Percentiles rank a stretch among this genome's conserved stretches.
Conservation (phyloP, 2,797 vertebrate species). For the Iguana delicatissima region DNA sequence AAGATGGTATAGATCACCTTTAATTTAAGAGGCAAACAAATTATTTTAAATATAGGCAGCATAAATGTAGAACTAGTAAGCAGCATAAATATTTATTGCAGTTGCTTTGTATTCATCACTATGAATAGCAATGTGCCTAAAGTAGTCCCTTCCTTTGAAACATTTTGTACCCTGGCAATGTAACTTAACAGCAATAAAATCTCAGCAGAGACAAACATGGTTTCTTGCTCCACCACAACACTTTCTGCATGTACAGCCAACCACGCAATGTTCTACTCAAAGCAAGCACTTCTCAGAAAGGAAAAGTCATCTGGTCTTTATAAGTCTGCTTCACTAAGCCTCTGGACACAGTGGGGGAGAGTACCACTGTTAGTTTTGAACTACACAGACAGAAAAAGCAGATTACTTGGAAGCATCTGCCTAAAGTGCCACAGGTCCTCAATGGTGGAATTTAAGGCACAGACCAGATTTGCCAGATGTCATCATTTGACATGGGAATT, state of each 20-base stretch:
- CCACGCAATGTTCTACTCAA: slow-evolving; percentile 28
- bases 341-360: background rate
- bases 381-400: slow-evolving; percentile 15
- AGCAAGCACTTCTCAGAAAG: slow-evolving; percentile 21
- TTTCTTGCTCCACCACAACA: background rate
- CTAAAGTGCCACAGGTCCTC: background rate
- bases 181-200: slow-evolving; percentile 33
- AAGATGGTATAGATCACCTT: slow-evolving; percentile 57
- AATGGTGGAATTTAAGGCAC: background rate
- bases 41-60: slow-evolving; percentile 58
- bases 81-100: slow-evolving; percentile 67
- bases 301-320: slow-evolving; percentile 25
- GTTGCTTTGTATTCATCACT: slow-evolving; percentile 47
- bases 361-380: slow-evolving; percentile 20
- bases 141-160: slow-evolving; percentile 48
- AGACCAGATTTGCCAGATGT: background rate
- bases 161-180: slow-evolving; percentile 38
- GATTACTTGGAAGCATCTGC: slow-evolving; percentile 9
- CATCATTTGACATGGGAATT: background rate
- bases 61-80: slow-evolving; percentile 54
- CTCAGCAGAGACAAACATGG: background rate
- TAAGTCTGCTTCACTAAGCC: background rate
- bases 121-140: slow-evolving; percentile 47
- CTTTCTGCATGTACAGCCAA: background rate
- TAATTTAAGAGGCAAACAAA: slow-evolving; percentile 67